A percentile compares a stretch with the other conserved stretches of the same genome.
Evolutionary conservation across 2,888 invertebrate species (phyloP).

Genomic region (Lasioglossum leucozonium): DNA sequence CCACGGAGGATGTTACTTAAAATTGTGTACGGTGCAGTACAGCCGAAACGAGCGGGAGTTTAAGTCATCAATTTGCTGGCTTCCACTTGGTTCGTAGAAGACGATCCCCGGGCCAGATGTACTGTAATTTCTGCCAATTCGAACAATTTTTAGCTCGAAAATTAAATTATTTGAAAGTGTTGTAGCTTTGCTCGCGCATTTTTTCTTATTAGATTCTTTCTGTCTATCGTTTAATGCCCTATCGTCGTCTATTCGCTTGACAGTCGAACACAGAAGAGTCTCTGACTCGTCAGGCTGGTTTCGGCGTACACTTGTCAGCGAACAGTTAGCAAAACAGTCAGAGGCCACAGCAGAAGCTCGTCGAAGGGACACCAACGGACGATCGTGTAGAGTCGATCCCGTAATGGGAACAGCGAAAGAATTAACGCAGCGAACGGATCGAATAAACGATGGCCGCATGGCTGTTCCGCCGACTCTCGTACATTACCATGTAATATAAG

Average conservation of each 20-base stretch:
- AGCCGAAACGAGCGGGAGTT: not conserved
- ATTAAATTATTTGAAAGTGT: not conserved
- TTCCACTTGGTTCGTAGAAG: not conserved
- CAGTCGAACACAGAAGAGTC: not conserved
- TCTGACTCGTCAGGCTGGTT: not conserved
- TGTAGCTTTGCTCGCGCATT: not conserved
- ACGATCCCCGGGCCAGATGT: not conserved
- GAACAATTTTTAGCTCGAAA: not conserved
- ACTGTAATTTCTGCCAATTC: not conserved
- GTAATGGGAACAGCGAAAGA: constrained; percentile 12
- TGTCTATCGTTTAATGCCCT: not conserved
- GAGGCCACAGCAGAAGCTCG: not conserved
- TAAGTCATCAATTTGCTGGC: not conserved
- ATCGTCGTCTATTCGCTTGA: not conserved
- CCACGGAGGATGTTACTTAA: not conserved
- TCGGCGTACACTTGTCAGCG: not conserved
- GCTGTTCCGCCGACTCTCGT: constrained; percentile 6
- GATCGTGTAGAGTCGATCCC: not conserved
- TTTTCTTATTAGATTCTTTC: not conserved
- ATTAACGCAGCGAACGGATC: constrained; percentile 5
- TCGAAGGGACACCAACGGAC: not conserved
- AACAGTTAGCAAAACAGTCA: not conserved
- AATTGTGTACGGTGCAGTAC: not conserved
- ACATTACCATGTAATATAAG: constrained; percentile 53
- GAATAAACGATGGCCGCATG: not conserved